Evolutionary conservation across 2,888 invertebrate species (phyloP).

Genomic region (Cistogaster globosa): DNA sequence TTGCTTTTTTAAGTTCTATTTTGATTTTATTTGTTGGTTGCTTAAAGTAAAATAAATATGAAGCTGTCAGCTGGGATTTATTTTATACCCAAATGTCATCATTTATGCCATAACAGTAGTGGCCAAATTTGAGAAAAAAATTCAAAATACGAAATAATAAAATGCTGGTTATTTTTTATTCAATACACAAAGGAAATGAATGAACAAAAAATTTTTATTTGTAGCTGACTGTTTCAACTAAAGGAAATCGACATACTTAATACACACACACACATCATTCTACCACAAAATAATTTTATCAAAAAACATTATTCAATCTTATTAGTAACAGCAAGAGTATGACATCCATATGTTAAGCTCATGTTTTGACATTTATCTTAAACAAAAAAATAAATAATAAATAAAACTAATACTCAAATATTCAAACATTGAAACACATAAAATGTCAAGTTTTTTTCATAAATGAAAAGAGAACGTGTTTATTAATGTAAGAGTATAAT

Average conservation of each 20-base stretch:
- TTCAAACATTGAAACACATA: not conserved
- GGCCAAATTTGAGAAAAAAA: conserved; percentile 37
- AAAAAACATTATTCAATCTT: conserved; percentile 60
- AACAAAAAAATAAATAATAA: not conserved
- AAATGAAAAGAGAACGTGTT: not conserved
- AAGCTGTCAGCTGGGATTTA: conserved; percentile 51
- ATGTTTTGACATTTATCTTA: conserved; percentile 57
- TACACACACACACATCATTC: conserved; percentile 13
- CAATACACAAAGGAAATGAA: not conserved
- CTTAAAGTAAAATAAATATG: conserved; percentile 56
- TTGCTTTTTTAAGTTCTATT: not conserved
- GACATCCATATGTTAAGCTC: conserved; percentile 65
- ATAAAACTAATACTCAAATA: not conserved
- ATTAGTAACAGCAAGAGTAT: conserved; percentile 57
- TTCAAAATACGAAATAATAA: not conserved
- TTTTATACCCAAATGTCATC: conserved; percentile 76
- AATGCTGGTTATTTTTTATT: conserved; percentile 1
- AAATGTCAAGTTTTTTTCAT: conserved; percentile 33
- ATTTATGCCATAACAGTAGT: conserved; percentile 72
- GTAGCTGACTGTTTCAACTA: not conserved
- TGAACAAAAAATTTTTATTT: not conserved
- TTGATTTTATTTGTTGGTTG: conserved; percentile 26
- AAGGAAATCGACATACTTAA: not conserved
- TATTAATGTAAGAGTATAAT: not conserved
- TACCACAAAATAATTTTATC: not conserved